Evolutionary conservation across 2,113 vertebrate species (phyloP), one percentile per base, ranked within the genome.

Genomic region (Taxidea taxus): DNA sequence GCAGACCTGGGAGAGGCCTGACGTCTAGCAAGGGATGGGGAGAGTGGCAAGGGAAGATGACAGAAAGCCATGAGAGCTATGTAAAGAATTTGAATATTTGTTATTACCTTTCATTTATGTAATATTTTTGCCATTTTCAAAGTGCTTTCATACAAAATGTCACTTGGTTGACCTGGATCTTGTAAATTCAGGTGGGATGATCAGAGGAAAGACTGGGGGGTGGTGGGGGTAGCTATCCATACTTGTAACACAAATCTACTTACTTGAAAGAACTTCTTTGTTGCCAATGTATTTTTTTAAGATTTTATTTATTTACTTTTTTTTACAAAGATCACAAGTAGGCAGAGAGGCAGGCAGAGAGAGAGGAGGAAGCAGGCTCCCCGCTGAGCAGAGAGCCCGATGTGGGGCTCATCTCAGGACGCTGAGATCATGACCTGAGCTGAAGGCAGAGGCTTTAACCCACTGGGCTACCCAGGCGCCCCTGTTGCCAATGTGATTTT

Each of bases 61-160:
- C 27, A 31, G 14, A 37, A 25, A 78, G n/a, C 21, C 37, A 42
- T 6, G 29, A 21, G 20, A 10, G 10, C 13, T 51, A 4, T 23
- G 44, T 11, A 70, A 29, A 62, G 10, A 66, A 62, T 25, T 21
- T 47, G 23, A 2, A 34, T 20, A n/a, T 31, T 51, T 72, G 12
- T 72, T 56, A 51, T 87, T 72, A 58, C 3, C 8, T 84, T 94
- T 70, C 16, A 29, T 77, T 64, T 68, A 14, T 13, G 6, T 29
- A 62, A 34, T 85, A 4, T 51, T 93, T 93, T 95, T 85, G 21
- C 4, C 12, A 27, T 90, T 95, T 84, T 84, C 34, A 88, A 85
- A 72, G 34, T 80, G 47, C 5, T 70, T 93, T 42, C 64, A 68
- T 4, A 83, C 9, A 42, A 47, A 84, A 44, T 86, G 13, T 42